Evolutionary conservation across 2,797 vertebrate species (phyloP).

Genomic region (Leuciscus waleckii): DNA sequence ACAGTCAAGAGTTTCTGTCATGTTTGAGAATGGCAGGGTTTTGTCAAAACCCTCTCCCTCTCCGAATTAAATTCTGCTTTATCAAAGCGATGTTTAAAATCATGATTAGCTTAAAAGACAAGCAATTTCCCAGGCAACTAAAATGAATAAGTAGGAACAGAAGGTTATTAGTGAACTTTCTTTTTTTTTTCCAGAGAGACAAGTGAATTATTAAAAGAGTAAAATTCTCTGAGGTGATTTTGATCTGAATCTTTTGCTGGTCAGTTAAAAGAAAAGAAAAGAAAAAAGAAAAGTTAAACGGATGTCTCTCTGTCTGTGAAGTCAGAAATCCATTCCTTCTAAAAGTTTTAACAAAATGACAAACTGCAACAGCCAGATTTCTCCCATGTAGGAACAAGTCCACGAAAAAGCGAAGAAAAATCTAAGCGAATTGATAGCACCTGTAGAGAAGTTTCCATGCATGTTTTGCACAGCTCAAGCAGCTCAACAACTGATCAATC

Average conservation of each 20-base stretch:
- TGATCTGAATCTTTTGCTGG: slow-evolving; percentile 52
- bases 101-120: slow-evolving; percentile 25
- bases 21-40: background rate
- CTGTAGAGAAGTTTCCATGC: slow-evolving; percentile 35
- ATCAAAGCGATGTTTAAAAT: slow-evolving; percentile 45
- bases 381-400: background rate
- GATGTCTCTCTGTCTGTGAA: background rate
- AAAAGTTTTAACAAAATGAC: slow-evolving; percentile 10
- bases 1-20: background rate
- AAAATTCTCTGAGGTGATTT: slow-evolving; percentile 65
- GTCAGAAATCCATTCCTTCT: slow-evolving; percentile 16
- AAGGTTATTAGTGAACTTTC: slow-evolving; percentile 54
- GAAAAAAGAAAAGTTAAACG: background rate
- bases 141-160: background rate
- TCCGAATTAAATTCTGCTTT: slow-evolving; percentile 2
- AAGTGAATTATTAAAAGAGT: slow-evolving; percentile 65
- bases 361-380: background rate
- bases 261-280: background rate
- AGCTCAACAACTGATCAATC: slow-evolving; percentile 64
- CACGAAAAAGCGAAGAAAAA: background rate
- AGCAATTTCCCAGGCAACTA: background rate
- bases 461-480: slow-evolving; percentile 45
- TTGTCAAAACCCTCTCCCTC: background rate
- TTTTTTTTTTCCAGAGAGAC: slow-evolving; percentile 56
- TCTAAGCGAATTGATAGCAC: slow-evolving; percentile 16